A percentile compares a stretch with the other conserved stretches of the same genome.
phyloP scores from a whole-genome alignment of 2,888 invertebrate species.

The Synergus laeviventris region DNA sequence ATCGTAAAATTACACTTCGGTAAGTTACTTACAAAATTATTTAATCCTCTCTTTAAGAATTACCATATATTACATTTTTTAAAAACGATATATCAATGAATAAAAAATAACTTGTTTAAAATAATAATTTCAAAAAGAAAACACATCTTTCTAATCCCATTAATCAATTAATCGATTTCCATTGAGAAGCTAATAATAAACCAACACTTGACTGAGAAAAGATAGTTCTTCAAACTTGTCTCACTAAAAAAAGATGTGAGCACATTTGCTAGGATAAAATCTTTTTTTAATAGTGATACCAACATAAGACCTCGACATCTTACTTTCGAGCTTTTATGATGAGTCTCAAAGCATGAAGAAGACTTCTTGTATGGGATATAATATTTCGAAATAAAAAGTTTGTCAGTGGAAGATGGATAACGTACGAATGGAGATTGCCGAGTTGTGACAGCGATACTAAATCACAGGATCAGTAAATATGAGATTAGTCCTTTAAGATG shows the following conservation, averaged over 20 bases:
- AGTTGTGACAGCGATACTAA: slow-evolving; percentile 30
- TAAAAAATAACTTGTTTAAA: neutral
- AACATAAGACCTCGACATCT: neutral
- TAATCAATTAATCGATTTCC: slow-evolving; percentile 12
- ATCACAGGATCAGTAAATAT: slow-evolving; percentile 27
- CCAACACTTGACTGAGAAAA: neutral
- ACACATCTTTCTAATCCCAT: neutral
- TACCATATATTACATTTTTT: neutral
- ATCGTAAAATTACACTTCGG: neutral
- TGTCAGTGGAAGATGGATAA: slow-evolving; percentile 6
- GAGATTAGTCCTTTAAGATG: slow-evolving; percentile 35
- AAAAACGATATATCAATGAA: neutral
- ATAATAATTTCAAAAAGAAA: too few relatives aligned
- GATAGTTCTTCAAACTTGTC: neutral
- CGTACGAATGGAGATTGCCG: slow-evolving; percentile 23
- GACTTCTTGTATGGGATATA: slow-evolving; percentile 11
- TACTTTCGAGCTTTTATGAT: neutral
- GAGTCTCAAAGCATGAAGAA: neutral
- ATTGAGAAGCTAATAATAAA: slow-evolving; percentile 30
- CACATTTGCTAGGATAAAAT: slow-evolving; percentile 28
- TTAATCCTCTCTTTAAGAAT: neutral
- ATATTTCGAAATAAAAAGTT: neutral
- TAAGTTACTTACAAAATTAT: neutral
- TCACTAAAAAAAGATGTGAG: slow-evolving; percentile 25
- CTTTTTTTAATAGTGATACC: neutral